phyloP scores from a whole-genome alignment of 2,888 invertebrate genomes.

The Tinea pellionella region DNA sequence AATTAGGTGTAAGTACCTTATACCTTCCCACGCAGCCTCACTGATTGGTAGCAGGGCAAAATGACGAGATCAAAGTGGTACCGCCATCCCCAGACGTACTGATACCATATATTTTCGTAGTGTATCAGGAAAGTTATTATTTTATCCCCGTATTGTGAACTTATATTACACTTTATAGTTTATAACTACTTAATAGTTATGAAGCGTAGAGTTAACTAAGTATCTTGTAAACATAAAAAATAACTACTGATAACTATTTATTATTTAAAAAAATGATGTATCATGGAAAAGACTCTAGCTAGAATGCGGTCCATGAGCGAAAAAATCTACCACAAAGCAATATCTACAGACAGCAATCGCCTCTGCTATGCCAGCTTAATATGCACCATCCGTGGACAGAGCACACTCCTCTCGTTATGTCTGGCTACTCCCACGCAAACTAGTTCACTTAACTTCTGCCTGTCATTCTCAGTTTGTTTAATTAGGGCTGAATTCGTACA shows the following conservation, averaged over 20 bases:
- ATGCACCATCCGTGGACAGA: no score
- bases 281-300: no score
- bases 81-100: neutral
- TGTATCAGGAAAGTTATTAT: conserved; percentile 1
- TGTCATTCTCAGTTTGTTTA: no score
- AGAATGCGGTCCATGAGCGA: no score
- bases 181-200: neutral
- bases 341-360: no score
- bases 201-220: neutral
- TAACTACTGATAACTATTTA: neutral
- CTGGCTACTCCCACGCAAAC: no score
- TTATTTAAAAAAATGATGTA: no score
- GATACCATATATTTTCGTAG: neutral
- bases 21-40: conserved; percentile 9
- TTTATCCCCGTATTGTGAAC: neutral
- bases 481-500: no score
- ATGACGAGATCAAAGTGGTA: conserved; percentile 6
- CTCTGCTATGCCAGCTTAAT: no score
- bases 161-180: neutral
- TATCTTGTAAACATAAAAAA: neutral
- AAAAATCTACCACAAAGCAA: no score
- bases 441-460: no score
- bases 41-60: conserved; percentile 10
- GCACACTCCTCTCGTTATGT: no score
- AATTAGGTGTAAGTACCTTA: conserved; percentile 3